A percentile compares a stretch with the other conserved stretches of the same genome.
Evolutionary conservation across 2,888 invertebrate species (phyloP).

Genomic region (Agrochola litura): DNA sequence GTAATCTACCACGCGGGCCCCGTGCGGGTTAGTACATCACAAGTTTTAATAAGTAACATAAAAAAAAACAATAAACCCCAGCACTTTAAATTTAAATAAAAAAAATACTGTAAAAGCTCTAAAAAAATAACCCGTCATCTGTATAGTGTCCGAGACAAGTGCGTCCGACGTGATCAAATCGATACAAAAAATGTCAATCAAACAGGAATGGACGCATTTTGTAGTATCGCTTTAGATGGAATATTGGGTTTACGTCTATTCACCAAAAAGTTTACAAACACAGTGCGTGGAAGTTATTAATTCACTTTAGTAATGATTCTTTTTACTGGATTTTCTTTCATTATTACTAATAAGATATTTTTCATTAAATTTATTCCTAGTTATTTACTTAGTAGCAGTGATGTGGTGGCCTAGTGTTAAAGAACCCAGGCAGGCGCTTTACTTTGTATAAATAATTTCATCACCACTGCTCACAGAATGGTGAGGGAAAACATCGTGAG

Average conservation of each 20-base stretch:
- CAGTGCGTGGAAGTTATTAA: background rate
- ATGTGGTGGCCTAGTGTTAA: no score
- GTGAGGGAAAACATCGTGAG: no score
- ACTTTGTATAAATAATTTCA: no score
- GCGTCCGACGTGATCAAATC: slow-evolving; percentile 64
- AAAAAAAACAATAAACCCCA: background rate
- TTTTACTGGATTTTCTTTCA: no score
- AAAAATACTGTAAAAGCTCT: background rate
- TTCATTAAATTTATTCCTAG: no score
- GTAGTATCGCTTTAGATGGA: slow-evolving; percentile 10
- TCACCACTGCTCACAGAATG: no score
- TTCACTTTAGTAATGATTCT: no score
- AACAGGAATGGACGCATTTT: slow-evolving; percentile 21
- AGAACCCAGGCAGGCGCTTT: no score
- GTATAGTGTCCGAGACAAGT: slow-evolving; percentile 58
- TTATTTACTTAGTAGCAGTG: no score
- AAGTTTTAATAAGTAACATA: background rate
- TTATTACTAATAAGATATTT: no score
- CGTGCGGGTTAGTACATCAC: background rate
- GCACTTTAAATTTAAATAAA: background rate
- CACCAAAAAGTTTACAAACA: background rate
- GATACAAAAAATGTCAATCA: slow-evolving; percentile 30
- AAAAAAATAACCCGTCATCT: background rate
- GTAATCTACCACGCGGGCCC: no score
- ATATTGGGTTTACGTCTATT: background rate